Evolutionary conservation across 2,797 vertebrate genomes (phyloP).

Genomic region (Capromys pilorides): DNA sequence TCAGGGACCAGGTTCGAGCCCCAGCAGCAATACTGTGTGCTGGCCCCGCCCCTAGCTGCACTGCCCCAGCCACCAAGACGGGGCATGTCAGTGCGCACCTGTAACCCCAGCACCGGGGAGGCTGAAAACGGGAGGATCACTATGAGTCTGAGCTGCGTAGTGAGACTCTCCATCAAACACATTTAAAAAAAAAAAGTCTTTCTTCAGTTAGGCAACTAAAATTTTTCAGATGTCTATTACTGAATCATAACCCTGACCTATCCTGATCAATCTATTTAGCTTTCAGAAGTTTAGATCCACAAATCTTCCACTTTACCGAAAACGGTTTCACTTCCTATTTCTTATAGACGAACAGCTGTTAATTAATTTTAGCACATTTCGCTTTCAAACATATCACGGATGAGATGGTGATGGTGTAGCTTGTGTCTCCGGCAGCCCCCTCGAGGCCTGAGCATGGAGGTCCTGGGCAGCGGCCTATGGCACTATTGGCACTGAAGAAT

Average conservation of each 20-base stretch:
- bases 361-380: not conserved
- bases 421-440: not conserved
- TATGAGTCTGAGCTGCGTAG: too few species aligned
- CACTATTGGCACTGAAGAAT: not conserved
- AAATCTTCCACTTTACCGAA: not conserved
- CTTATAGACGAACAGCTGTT: not conserved
- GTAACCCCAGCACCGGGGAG: too few species aligned
- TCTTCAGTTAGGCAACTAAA: not conserved
- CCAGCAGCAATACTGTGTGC: too few species aligned
- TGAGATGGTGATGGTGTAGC: not conserved
- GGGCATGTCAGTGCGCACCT: too few species aligned
- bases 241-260: not conserved
- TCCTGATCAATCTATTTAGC: not conserved
- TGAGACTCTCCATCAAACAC: too few species aligned
- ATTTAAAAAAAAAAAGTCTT: not conserved
- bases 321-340: not conserved
- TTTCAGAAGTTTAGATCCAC: not conserved
- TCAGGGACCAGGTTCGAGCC: too few species aligned
- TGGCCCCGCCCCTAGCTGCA: too few species aligned
- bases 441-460: not conserved
- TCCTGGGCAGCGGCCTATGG: not conserved
- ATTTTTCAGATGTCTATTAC: not conserved
- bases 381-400: not conserved
- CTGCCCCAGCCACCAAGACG: too few species aligned
- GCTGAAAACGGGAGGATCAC: too few species aligned